A percentile compares a stretch with the other conserved stretches of the same genome.
Conservation (phyloP, 2,888 invertebrate species). For the Neria commutata region DNA sequence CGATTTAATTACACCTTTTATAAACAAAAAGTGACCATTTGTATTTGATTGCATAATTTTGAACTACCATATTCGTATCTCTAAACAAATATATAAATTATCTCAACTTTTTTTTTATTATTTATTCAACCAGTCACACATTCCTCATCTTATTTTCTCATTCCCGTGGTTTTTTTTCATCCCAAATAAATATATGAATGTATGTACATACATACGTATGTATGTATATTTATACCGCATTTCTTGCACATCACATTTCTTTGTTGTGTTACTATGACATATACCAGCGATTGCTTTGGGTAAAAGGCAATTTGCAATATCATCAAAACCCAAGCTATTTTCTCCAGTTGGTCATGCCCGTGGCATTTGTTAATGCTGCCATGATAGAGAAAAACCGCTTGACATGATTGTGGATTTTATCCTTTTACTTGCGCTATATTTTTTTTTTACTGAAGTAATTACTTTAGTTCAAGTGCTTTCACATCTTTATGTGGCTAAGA, state of each 20-base stretch:
- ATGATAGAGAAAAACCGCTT: slow-evolving; percentile 5
- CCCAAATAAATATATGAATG: background rate
- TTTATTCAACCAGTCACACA: slow-evolving; percentile 2
- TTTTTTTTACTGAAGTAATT: background rate
- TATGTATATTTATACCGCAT: background rate
- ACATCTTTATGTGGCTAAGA: too few relatives aligned
- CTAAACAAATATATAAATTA: too few relatives aligned
- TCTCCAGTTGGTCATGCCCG: background rate
- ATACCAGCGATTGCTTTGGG: slow-evolving; percentile 3
- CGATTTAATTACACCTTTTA: too few relatives aligned
- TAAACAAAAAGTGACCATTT: too few relatives aligned
- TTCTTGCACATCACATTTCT: background rate
- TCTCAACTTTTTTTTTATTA: background rate
- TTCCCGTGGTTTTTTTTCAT: background rate
- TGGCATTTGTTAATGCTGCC: background rate
- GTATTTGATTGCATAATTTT: too few relatives aligned
- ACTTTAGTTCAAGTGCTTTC: too few relatives aligned
- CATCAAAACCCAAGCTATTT: slow-evolving; percentile 4
- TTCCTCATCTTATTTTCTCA: background rate
- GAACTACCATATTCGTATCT: too few relatives aligned
- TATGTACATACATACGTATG: background rate
- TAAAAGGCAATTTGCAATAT: slow-evolving; percentile 14
- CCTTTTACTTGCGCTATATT: background rate
- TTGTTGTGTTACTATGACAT: background rate
- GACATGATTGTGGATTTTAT: slow-evolving; percentile 14